Evolutionary conservation across 2,888 invertebrate species (phyloP), one percentile per base, ranked within the genome.

Genomic region (Tiliacea citrago): DNA sequence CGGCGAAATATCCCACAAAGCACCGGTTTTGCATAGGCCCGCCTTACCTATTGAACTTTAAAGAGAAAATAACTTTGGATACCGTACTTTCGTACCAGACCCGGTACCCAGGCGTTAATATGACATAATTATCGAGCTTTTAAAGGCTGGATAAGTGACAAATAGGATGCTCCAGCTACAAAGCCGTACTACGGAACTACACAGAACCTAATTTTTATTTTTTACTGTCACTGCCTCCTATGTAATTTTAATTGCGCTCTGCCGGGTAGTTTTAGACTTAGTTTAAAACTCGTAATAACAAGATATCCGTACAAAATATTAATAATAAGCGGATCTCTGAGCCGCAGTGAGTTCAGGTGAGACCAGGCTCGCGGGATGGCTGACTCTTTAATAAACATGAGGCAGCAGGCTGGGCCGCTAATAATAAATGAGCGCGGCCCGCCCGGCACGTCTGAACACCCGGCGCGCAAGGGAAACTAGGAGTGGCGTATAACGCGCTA

Each of bases 321-420:
- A 88, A 88, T 89, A 89, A 88, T 88, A 86, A 85, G 84, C 80
- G 78, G 86, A 83, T 82, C 85, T 84, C 69, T 82, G 82, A 72
- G 79, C 83, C 85, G 84, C 83, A 81, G 84, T 84, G 86, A 86
- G 88, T 88, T 90, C 90, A 92, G 92, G 92, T 92, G 92, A 90
- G 90, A 88, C 86, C 86, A 86, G 85, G 75, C 85, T 84, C 90
- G 86, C 86, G 89, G 90, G 90, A 89, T 88, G 87, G 89, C 87
- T 78, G 84, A 84, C 90, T 92, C 91, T 92, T 93, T 92, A 92
- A 93, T 93, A 93, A 92, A 93, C 93, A 93, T 93, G 93, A 93
- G 91, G 87, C 79, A 86, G 87, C 85, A 88, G 88, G 90, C 89
- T 80, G 88, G 89, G 80, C 90, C 88, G 90, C 91, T 93, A 93